Conservation (phyloP, 1,140 invertebrate genomes). For the Papilio helenus region DNA sequence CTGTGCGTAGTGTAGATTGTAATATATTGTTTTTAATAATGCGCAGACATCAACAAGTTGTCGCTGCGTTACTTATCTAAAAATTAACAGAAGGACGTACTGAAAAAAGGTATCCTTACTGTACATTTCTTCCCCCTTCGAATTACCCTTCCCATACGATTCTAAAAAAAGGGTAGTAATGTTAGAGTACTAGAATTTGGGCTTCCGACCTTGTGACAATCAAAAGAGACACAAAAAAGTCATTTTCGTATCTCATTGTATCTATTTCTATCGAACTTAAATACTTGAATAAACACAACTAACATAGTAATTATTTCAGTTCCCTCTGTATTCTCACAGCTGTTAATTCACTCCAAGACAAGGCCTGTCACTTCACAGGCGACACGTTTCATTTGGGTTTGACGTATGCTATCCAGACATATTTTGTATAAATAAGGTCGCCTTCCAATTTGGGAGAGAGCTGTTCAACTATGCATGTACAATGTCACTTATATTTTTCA, state of each 20-base stretch:
- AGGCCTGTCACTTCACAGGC: conserved; percentile 5
- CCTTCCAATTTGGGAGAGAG: not conserved
- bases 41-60: too few relatives aligned
- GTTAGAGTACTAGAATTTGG: too few relatives aligned
- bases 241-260: too few relatives aligned
- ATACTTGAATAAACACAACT: not conserved
- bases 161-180: too few relatives aligned
- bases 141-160: too few relatives aligned
- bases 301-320: not conserved
- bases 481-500: not conserved
- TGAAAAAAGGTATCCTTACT: too few relatives aligned
- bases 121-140: too few relatives aligned
- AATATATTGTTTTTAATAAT: too few relatives aligned
- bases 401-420: conserved; percentile 4
- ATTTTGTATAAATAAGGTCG: not conserved
- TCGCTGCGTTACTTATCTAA: too few relatives aligned
- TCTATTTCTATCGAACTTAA: not conserved
- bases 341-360: conserved; percentile 25
- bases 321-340: not conserved
- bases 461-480: not conserved
- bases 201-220: not conserved
- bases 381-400: conserved; percentile 11
- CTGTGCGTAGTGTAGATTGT: not conserved
- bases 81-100: too few relatives aligned
- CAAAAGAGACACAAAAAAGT: not conserved